phyloP scores from a whole-genome alignment of 2,113 vertebrate genomes.

The Poicephalus meyeri region DNA sequence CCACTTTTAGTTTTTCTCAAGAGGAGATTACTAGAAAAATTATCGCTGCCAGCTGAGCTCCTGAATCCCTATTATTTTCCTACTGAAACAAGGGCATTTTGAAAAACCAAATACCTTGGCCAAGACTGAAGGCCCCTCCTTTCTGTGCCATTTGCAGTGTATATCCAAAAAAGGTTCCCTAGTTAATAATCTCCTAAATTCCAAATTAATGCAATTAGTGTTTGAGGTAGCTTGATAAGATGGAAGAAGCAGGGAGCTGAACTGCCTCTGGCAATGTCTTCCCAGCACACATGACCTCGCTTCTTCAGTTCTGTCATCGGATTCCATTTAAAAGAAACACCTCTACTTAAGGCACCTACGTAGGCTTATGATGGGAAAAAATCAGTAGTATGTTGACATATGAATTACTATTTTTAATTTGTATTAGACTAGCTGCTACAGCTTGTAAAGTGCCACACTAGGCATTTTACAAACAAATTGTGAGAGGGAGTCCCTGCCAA shows the following conservation, averaged over 20 bases:
- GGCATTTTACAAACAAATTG: slow-evolving; percentile 3
- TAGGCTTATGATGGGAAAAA: background rate
- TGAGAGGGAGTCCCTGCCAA: background rate
- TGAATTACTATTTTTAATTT: slow-evolving; percentile 8
- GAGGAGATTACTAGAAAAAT: background rate
- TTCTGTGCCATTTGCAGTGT: background rate
- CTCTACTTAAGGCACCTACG: background rate
- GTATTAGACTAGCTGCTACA: background rate
- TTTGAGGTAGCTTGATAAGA: background rate
- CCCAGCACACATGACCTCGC: background rate
- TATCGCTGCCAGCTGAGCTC: background rate
- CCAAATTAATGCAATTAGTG: background rate
- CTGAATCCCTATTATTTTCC: background rate
- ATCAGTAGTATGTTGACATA: background rate
- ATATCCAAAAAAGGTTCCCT: background rate
- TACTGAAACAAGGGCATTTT: background rate
- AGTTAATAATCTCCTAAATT: background rate
- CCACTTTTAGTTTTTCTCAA: background rate
- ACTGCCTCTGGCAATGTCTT: background rate
- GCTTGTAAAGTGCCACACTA: background rate
- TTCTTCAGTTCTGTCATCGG: background rate
- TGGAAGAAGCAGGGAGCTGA: background rate
- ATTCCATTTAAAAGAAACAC: background rate
- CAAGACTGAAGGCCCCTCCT: background rate
- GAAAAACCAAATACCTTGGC: background rate